A percentile compares a stretch with the other conserved stretches of the same genome.
These are phyloP conservation scores for Arizona elegans DNA, from an alignment of 2,113 vertebrate species.

Conservation along the genomic window DNA sequence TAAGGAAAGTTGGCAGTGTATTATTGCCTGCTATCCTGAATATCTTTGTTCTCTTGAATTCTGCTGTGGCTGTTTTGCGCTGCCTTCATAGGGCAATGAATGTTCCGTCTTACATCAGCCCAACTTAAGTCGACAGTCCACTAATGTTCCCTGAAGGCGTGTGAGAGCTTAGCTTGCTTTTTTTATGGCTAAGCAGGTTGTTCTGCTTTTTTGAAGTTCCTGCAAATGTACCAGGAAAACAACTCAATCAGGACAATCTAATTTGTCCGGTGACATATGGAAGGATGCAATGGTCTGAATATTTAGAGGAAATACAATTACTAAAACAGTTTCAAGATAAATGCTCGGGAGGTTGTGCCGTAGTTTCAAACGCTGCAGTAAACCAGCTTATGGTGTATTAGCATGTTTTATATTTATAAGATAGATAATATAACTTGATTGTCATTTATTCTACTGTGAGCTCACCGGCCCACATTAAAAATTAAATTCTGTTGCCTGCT, in stretches of 20 bases:
- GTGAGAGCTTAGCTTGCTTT: neutral
- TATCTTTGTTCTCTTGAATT: neutral
- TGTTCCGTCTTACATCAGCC: constrained; percentile 18
- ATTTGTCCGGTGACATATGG: neutral
- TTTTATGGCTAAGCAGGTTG: neutral
- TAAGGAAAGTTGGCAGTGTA: neutral
- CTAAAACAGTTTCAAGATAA: neutral
- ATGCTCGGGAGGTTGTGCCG: neutral
- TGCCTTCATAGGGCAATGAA: neutral
- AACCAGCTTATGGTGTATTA: neutral
- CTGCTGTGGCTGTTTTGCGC: neutral
- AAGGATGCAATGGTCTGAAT: neutral
- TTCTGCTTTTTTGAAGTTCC: neutral
- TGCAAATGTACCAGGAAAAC: neutral
- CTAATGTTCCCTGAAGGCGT: neutral
- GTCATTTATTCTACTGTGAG: too few species aligned
- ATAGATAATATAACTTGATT: too few species aligned
- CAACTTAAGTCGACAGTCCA: neutral
- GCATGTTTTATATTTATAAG: neutral
- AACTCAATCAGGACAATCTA: neutral
- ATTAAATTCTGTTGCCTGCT: too few species aligned
- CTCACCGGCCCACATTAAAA: too few species aligned
- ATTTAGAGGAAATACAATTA: neutral
- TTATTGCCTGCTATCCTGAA: neutral
- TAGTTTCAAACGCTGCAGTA: neutral